These are phyloP conservation scores for Parazoanthus swiftii DNA, from an alignment of 92 coral and sea anemone species.

Conservation along the genomic window DNA sequence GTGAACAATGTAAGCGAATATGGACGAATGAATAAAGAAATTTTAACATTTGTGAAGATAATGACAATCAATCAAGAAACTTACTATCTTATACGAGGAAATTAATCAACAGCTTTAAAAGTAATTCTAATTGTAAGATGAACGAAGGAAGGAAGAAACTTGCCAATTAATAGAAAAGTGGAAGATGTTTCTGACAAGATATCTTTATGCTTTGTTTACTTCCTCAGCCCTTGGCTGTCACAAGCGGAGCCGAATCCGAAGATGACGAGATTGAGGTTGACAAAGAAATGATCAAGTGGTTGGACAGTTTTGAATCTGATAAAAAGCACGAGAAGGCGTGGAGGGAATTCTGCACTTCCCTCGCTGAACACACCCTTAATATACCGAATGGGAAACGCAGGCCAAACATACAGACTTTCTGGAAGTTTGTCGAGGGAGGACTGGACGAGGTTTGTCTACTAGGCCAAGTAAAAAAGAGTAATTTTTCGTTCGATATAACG, in stretches of 20 bases:
- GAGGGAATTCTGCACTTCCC: constrained; percentile 33
- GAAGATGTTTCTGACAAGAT: too few species aligned
- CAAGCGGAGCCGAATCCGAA: not conserved
- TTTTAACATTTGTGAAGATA: too few species aligned
- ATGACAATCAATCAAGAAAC: too few species aligned
- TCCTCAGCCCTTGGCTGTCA: constrained; percentile 4
- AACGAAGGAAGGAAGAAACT: too few species aligned
- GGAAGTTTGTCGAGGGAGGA: constrained; percentile 38
- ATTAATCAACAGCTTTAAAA: too few species aligned
- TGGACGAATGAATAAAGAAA: too few species aligned
- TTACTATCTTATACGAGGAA: too few species aligned
- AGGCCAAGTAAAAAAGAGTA: too few species aligned
- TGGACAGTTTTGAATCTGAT: constrained; percentile 19
- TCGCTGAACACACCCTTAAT: constrained; percentile 25
- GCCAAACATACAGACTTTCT: constrained; percentile 25
- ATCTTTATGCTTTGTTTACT: not conserved
- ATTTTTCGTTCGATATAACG: too few species aligned
- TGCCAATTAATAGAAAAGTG: too few species aligned
- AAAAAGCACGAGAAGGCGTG: constrained; percentile 17
- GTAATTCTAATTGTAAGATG: too few species aligned
- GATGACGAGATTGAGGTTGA: not conserved
- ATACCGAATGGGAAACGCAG: constrained; percentile 23
- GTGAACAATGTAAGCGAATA: too few species aligned
- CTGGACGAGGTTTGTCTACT: constrained; percentile 1
- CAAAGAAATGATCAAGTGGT: not conserved